Evolutionary conservation across 2,113 vertebrate species (phyloP).

Genomic region (Festucalex cinctus): DNA sequence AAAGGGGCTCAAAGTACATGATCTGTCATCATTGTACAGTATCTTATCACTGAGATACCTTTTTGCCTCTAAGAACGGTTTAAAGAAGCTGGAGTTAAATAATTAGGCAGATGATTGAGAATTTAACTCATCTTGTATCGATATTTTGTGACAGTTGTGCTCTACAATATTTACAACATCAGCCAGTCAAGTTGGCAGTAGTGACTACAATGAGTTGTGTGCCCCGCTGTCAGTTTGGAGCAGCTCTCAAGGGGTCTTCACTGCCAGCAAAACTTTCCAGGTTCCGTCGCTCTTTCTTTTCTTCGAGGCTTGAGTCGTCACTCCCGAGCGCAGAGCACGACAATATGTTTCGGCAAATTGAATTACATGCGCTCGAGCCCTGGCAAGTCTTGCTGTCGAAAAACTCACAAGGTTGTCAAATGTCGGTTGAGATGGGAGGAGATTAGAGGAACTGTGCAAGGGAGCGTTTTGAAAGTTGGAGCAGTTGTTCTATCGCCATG

Average conservation of each 20-base stretch:
- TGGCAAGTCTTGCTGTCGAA: conserved; percentile 2
- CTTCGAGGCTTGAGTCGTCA: conserved; percentile 42
- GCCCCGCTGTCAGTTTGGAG: conserved; percentile 36
- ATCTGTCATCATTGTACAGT: neutral
- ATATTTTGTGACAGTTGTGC: neutral
- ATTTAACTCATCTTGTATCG: conserved; percentile 3
- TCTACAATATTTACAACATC: neutral
- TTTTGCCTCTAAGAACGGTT: too few relatives aligned
- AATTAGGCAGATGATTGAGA: neutral
- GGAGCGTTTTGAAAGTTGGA: conserved; percentile 19
- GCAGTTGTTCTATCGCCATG: conserved; percentile 7
- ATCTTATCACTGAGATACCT: neutral
- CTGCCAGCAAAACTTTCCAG: conserved; percentile 56
- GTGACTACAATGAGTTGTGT: conserved; percentile 30
- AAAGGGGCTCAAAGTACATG: too few relatives aligned
- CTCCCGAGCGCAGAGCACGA: conserved; percentile 26
- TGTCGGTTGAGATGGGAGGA: conserved; percentile 9
- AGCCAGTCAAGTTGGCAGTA: conserved; percentile 31
- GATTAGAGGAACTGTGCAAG: conserved; percentile 2
- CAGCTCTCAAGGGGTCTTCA: conserved; percentile 35
- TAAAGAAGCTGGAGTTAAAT: neutral
- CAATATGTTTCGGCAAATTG: conserved; percentile 38
- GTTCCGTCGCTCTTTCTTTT: conserved; percentile 37
- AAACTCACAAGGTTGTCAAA: conserved; percentile 13
- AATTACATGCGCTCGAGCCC: conserved; percentile 8